These are phyloP conservation scores for Zygaena filipendulae DNA, from an alignment of 2,888 invertebrate species.

Conservation along the genomic window DNA sequence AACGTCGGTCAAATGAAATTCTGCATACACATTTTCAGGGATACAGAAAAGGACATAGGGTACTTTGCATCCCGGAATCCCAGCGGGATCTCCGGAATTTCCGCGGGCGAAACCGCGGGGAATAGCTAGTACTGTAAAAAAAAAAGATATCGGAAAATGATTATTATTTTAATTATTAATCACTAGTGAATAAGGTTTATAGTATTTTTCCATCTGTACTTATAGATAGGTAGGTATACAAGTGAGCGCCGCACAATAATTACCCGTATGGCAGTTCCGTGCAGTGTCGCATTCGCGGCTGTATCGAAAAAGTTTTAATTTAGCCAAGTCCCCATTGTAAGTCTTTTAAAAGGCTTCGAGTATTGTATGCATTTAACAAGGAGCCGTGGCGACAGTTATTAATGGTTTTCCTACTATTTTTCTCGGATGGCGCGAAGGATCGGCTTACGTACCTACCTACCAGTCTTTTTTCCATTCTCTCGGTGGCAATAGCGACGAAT, in stretches of 20 bases:
- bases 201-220: background rate
- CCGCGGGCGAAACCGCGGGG: too few species aligned
- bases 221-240: constrained; percentile 27
- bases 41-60: too few species aligned
- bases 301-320: constrained; percentile 69
- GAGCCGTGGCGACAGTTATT: constrained; percentile 60
- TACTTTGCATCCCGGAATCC: too few species aligned
- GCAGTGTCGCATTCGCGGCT: constrained; percentile 57
- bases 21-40: too few species aligned
- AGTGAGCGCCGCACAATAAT: constrained; percentile 44
- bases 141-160: constrained; percentile 11
- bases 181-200: too few species aligned
- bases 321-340: constrained; percentile 65
- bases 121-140: constrained; percentile 39
- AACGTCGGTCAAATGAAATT: too few species aligned
- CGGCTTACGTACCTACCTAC: constrained; percentile 47
- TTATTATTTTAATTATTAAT: constrained; percentile 1
- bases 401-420: constrained; percentile 65
- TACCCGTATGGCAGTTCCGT: constrained; percentile 56
- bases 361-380: constrained; percentile 70
- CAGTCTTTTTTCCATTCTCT: constrained; percentile 53
- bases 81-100: too few species aligned
- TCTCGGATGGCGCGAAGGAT: constrained; percentile 55
- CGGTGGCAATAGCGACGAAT: too few species aligned
- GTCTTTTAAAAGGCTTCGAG: constrained; percentile 66